phyloP scores from a whole-genome alignment of 2,888 invertebrate genomes.

The Dusona sp. region DNA sequence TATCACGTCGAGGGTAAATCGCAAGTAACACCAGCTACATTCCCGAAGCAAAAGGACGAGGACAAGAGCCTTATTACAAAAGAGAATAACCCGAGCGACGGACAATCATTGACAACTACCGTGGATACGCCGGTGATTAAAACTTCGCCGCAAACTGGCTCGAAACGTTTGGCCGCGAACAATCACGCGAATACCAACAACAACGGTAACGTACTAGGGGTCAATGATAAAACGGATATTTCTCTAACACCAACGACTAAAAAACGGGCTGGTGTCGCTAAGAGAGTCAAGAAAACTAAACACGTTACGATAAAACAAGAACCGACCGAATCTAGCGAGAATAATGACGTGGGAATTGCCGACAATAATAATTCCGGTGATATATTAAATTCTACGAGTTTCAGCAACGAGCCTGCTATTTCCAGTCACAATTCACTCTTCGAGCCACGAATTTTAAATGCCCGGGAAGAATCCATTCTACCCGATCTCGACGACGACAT shows the following conservation, averaged over 20 bases:
- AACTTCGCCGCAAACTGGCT: slow-evolving; percentile 46
- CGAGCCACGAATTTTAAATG: slow-evolving; percentile 60
- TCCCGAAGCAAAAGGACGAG: slow-evolving; percentile 83
- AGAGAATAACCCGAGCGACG: not conserved
- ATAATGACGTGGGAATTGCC: slow-evolving; percentile 57
- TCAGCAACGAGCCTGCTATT: slow-evolving; percentile 34
- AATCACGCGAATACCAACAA: slow-evolving; percentile 77
- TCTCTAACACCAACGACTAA: slow-evolving; percentile 65
- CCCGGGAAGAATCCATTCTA: slow-evolving; percentile 77
- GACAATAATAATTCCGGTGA: slow-evolving; percentile 73
- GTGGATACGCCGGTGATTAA: not conserved
- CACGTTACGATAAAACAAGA: slow-evolving; percentile 77
- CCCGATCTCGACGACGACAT: slow-evolving; percentile 76
- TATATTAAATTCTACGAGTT: slow-evolving; percentile 62
- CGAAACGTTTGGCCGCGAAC: slow-evolving; percentile 68
- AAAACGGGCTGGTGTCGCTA: slow-evolving; percentile 58
- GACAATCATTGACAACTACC: not conserved
- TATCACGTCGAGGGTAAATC: slow-evolving; percentile 86
- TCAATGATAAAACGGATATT: slow-evolving; percentile 70
- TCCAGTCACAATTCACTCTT: slow-evolving; percentile 22
- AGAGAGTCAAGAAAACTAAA: slow-evolving; percentile 72
- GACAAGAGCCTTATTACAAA: not conserved
- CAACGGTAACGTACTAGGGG: slow-evolving; percentile 77
- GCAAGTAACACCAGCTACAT: slow-evolving; percentile 86
- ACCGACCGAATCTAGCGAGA: slow-evolving; percentile 70